Percentiles rank a stretch among this genome's conserved stretches.
Evolutionary conservation across 2,888 invertebrate genomes (phyloP).

Genomic region (Omphaloscelis lunosa): DNA sequence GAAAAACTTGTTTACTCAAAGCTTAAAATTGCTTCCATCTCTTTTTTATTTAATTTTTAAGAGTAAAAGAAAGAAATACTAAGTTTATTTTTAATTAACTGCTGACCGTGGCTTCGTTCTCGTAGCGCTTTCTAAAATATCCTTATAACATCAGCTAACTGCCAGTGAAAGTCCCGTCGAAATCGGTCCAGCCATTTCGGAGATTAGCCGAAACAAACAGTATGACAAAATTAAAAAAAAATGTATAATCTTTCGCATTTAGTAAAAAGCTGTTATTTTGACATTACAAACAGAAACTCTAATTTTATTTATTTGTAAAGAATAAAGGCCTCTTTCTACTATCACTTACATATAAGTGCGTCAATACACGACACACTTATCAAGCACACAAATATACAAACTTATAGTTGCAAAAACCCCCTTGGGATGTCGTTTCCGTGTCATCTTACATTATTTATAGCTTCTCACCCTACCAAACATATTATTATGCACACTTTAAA

Average conservation of each 20-base stretch:
- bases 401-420: conserved; percentile 26
- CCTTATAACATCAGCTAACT: too few relatives aligned
- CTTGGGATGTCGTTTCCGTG: conserved; percentile 27
- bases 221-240: too few relatives aligned
- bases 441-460: conserved; percentile 57
- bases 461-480: conserved; percentile 42
- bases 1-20: background rate
- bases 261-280: too few relatives aligned
- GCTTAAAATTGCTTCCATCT: background rate
- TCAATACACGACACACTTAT: conserved; percentile 11
- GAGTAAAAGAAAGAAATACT: background rate
- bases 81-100: background rate
- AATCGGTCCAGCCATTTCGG: too few relatives aligned
- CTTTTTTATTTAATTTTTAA: background rate
- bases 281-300: too few relatives aligned
- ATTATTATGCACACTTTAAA: conserved; percentile 57
- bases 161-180: too few relatives aligned
- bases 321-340: too few relatives aligned
- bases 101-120: rapidly evolving
- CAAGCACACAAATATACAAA: background rate
- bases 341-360: background rate
- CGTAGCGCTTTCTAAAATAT: too few relatives aligned
- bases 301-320: too few relatives aligned
- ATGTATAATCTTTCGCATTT: too few relatives aligned
- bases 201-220: too few relatives aligned